Evolutionary conservation across 2,888 invertebrate species (phyloP).

Genomic region (Phyto melanocephala): DNA sequence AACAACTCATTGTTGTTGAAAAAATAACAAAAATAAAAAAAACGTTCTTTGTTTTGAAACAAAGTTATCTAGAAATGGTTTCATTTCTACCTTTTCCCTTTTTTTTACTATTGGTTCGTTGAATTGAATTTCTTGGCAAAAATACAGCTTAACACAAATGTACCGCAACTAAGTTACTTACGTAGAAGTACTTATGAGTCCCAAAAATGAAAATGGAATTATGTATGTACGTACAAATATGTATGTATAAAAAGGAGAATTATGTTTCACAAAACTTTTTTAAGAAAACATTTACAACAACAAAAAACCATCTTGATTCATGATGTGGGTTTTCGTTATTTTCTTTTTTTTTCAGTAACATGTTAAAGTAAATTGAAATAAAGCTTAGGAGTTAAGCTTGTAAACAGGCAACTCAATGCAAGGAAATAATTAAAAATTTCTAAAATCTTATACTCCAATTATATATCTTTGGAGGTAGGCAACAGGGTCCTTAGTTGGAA

Average conservation of each 20-base stretch:
- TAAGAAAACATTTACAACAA: background rate
- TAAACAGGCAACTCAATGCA: background rate
- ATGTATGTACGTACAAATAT: background rate
- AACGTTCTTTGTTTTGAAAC: background rate
- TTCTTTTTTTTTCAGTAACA: background rate
- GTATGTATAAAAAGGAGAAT: conserved; percentile 17
- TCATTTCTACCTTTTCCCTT: background rate
- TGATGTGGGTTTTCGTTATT: background rate
- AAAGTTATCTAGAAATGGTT: conserved; percentile 8
- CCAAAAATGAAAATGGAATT: conserved; percentile 20
- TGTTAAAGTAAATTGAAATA: background rate
- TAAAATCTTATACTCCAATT: too few relatives aligned
- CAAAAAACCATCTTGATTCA: background rate
- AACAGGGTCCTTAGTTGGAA: too few relatives aligned
- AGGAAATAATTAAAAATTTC: background rate
- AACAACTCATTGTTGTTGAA: conserved; percentile 2
- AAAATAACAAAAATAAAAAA: background rate
- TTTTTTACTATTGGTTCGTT: too few relatives aligned
- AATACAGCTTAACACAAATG: background rate
- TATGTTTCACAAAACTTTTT: conserved; percentile 14
- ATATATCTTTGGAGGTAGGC: too few relatives aligned
- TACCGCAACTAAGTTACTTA: background rate
- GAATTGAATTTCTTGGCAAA: background rate
- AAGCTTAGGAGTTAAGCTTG: background rate
- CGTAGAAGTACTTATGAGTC: background rate